A percentile compares a stretch with the other conserved stretches of the same genome.
phyloP scores from a whole-genome alignment of 2,113 vertebrate genomes.

The Microtus ochrogaster region DNA sequence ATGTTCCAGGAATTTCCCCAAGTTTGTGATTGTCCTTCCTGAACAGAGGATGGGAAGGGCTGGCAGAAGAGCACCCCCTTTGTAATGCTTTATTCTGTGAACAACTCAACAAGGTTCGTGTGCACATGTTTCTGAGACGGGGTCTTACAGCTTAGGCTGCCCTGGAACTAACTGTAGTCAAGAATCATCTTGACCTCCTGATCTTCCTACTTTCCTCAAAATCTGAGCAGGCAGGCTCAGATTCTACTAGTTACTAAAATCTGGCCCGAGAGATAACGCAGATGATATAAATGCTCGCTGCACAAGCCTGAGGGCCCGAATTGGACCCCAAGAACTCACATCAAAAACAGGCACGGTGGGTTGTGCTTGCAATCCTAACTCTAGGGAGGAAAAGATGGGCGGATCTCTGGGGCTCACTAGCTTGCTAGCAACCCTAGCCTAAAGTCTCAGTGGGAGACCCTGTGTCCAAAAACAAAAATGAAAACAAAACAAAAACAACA shows the following conservation, averaged over 20 bases:
- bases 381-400: not conserved
- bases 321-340: not conserved
- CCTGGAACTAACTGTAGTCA: not conserved
- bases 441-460: not conserved
- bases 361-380: not conserved
- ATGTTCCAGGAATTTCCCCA: constrained; percentile 31
- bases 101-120: not conserved
- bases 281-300: not conserved
- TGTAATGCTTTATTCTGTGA: not conserved
- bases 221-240: not conserved
- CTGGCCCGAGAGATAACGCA: not conserved
- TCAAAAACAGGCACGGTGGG: not conserved
- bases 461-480: not conserved
- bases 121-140: not conserved
- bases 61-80: not conserved
- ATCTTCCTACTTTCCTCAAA: not conserved
- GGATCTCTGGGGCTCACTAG: not conserved
- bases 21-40: constrained; percentile 40
- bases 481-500: too few relatives aligned
- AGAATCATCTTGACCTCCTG: not conserved
- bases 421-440: not conserved
- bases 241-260: not conserved
- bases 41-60: constrained; percentile 12
- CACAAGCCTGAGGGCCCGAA: accelerated
- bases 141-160: not conserved